Conservation (phyloP, 2,888 invertebrate species). For the Laothoe populi region DNA sequence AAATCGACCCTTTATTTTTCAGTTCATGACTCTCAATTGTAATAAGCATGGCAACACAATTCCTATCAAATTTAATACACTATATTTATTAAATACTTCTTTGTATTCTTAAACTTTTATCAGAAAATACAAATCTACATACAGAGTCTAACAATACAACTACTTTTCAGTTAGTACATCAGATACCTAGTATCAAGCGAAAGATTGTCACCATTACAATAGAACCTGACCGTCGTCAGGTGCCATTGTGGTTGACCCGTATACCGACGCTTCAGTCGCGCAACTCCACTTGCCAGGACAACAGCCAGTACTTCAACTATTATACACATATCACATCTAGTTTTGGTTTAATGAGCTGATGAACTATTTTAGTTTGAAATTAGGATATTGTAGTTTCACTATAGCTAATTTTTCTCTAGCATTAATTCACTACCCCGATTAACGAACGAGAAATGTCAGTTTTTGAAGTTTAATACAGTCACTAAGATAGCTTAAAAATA, state of each 20-base stretch:
- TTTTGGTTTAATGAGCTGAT: constrained; percentile 2
- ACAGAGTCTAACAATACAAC: background rate
- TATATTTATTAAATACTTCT: too few relatives aligned
- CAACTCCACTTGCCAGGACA: background rate
- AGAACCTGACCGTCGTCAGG: constrained; percentile 13
- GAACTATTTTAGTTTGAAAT: background rate
- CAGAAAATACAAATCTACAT: background rate
- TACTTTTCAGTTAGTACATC: background rate
- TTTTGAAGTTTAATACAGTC: too few relatives aligned
- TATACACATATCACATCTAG: background rate
- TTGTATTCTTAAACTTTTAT: too few relatives aligned
- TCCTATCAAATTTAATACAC: too few relatives aligned
- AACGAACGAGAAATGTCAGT: too few relatives aligned
- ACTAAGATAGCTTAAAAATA: too few relatives aligned
- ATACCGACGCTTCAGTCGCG: background rate
- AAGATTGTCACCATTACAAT: background rate
- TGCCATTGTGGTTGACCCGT: constrained; percentile 17
- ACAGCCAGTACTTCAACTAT: background rate
- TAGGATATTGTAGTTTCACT: too few relatives aligned
- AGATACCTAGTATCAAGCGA: background rate
- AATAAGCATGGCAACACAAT: too few relatives aligned
- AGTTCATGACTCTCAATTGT: too few relatives aligned
- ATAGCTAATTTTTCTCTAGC: too few relatives aligned
- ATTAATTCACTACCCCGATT: too few relatives aligned
- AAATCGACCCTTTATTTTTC: too few relatives aligned